Evolutionary conservation across 2,113 vertebrate species (phyloP), one percentile per base, ranked within the genome.

Genomic region (Struthio camelus): DNA sequence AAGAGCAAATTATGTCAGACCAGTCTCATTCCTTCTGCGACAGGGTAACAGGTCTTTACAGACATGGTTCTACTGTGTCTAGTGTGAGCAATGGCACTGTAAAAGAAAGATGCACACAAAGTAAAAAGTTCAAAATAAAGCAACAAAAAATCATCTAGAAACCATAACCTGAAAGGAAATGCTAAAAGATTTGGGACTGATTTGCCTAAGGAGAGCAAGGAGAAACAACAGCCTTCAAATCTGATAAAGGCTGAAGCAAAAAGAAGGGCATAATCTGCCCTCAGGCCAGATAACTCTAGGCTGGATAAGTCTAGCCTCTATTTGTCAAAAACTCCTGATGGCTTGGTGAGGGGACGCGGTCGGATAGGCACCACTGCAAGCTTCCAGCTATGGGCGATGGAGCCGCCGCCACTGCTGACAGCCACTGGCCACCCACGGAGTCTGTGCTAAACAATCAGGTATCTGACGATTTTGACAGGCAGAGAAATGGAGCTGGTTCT

Each of bases 341-440:
- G 22, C 2, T 24, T 34, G 9, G 12, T 51, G 40, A 5, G 2
- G 4, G 27, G 42, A 54, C 42, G 24, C 19, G 2, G 3, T 12
- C 76, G 24, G 17, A 64, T 18, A 10, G 14, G 20, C 61, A 30
- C 7, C 1, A 1, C 7, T 34, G 56, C 22, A 54, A 51, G 38
- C 12, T 3, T 20, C 71, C 10, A 24, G 28, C 23, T 32, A 32
- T 16, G 11, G 56, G 56, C 16, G 6, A 58, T 3, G 19, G 32
- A 19, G 56, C 30, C 18, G 9, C 32, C 8, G 11, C 19, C 4
- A 32, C 44, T 78, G 44, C 46, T 77, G 50, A 19, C 6, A 38
- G 53, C 32, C 27, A 25, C 10, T 28, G 32, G 32, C 11, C 30
- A n/a, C 50, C 46, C 23, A 11, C 6, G 12, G 24, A 44, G 19